phyloP scores from a whole-genome alignment of 2,113 vertebrate species.

The Odontesthes bonariensis region DNA sequence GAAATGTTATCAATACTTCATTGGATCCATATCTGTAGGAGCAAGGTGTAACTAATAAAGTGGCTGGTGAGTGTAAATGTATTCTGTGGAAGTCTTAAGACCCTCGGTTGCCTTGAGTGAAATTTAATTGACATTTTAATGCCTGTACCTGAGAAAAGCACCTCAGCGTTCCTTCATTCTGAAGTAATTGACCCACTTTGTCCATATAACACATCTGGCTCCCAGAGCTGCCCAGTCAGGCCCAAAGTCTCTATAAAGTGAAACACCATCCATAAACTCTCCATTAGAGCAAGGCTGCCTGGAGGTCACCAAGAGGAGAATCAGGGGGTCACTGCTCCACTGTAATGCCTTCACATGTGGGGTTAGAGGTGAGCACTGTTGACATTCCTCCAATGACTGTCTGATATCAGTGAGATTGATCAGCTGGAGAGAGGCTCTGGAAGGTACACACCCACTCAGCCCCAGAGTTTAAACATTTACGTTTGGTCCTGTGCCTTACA shows the following conservation, averaged over 20 bases:
- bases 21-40: background rate
- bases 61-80: background rate
- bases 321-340: constrained; percentile 66
- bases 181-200: constrained; percentile 67
- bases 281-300: constrained; percentile 77
- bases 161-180: constrained; percentile 34
- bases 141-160: constrained; percentile 51
- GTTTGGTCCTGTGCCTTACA: constrained; percentile 44
- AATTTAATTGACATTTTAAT: constrained; percentile 52
- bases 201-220: constrained; percentile 75
- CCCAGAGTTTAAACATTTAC: constrained; percentile 77
- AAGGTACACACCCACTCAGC: constrained; percentile 57
- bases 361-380: constrained; percentile 77
- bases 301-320: constrained; percentile 73
- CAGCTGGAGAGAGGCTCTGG: constrained; percentile 55
- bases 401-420: constrained; percentile 79
- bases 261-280: constrained; percentile 82
- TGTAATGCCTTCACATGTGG: constrained; percentile 74
- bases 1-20: background rate
- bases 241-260: constrained; percentile 75
- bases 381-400: constrained; percentile 79
- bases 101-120: background rate
- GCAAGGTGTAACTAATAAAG: background rate
- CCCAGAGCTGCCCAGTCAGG: constrained; percentile 65
- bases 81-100: constrained; percentile 13